phyloP scores from a whole-genome alignment of 1,140 invertebrate species.

The Brachionus plicatilis region DNA sequence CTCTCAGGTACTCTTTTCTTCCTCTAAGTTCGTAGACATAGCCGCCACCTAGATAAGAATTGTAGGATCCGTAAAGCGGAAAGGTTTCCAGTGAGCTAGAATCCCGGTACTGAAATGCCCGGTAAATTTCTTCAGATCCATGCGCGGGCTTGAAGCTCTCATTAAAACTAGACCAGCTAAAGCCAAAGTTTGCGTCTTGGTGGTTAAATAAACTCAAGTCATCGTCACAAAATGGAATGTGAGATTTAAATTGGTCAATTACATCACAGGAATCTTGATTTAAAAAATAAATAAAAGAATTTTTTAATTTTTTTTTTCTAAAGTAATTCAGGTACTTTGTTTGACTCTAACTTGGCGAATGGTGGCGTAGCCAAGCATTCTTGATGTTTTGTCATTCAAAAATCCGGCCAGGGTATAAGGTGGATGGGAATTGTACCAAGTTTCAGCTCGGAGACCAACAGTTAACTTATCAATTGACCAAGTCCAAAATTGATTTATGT shows the following conservation, averaged over 20 bases:
- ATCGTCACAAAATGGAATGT: neutral
- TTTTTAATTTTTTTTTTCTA: neutral
- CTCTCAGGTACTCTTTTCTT: constrained; percentile 47
- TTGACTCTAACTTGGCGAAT: constrained; percentile 52
- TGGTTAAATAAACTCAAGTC: neutral
- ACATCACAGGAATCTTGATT: neutral
- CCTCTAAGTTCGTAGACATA: constrained; percentile 58
- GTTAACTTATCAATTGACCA: neutral
- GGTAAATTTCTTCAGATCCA: constrained; percentile 15
- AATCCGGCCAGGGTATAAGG: constrained; percentile 49
- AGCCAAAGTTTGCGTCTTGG: constrained; percentile 39
- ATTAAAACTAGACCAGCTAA: constrained; percentile 40
- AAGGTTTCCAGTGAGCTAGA: constrained; percentile 54
- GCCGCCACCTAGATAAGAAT: constrained; percentile 60
- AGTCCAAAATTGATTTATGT: neutral
- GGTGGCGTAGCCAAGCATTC: constrained; percentile 61
- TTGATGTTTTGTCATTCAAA: constrained; percentile 57
- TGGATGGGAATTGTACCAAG: constrained; percentile 5
- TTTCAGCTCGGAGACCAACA: neutral
- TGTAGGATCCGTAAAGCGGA: constrained; percentile 56
- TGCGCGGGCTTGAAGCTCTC: constrained; percentile 41
- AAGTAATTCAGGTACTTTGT: constrained; percentile 43
- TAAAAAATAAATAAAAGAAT: neutral
- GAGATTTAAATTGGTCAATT: neutral
- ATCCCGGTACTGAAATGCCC: constrained; percentile 53